Evolutionary conservation across 2,888 invertebrate genomes (phyloP).

Genomic region (Geophilus truncorum): DNA sequence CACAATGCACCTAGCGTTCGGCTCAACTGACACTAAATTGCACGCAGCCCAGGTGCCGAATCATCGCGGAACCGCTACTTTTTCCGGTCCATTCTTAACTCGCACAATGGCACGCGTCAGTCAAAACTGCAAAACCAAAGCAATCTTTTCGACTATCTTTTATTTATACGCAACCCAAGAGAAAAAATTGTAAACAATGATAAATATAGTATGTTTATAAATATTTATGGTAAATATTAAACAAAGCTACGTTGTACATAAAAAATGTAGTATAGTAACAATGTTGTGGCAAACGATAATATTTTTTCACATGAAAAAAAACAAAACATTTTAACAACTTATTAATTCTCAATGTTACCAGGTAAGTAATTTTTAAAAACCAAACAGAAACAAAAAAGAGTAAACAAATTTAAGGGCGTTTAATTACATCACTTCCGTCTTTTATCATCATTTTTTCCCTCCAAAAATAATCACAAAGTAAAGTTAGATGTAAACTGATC

Average conservation of each 20-base stretch:
- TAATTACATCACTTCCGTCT: neutral
- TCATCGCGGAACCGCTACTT: slow-evolving; percentile 10
- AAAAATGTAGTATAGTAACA: too few relatives aligned
- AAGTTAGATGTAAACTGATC: neutral
- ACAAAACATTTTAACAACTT: too few relatives aligned
- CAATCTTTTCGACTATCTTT: neutral
- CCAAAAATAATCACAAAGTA: neutral
- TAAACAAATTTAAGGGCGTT: neutral
- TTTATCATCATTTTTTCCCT: neutral
- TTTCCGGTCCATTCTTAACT: slow-evolving; percentile 12
- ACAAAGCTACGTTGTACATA: too few relatives aligned
- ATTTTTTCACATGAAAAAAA: too few relatives aligned
- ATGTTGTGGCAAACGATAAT: too few relatives aligned
- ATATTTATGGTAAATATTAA: too few relatives aligned
- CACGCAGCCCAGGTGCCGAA: slow-evolving; percentile 3
- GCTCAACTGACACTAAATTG: neutral
- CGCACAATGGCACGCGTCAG: neutral
- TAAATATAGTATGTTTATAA: too few relatives aligned
- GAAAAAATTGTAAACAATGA: too few relatives aligned
- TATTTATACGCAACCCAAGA: neutral
- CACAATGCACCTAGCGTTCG: neutral
- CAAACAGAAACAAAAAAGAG: neutral
- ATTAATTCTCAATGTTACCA: too few relatives aligned
- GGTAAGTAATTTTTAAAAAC: too few relatives aligned
- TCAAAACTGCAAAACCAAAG: neutral